Evolutionary conservation across 2,888 invertebrate genomes (phyloP).

Genomic region (Chironomus riparius): DNA sequence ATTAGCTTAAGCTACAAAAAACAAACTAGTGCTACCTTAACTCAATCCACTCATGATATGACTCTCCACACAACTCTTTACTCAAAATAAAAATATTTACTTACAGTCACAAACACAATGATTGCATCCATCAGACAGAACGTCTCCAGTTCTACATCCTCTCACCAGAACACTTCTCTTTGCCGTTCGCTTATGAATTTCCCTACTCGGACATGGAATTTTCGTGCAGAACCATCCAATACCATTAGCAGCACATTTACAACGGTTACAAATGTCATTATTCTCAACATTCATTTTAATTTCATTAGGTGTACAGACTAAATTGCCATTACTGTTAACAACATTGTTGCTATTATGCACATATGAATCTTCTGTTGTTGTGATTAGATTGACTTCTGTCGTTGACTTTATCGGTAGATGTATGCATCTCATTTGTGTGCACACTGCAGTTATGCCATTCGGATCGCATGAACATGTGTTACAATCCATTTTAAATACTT

Average conservation of each 20-base stretch:
- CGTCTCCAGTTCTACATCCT: not conserved
- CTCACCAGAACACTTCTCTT: not conserved
- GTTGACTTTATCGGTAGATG: too few species aligned
- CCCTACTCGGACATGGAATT: slow-evolving; percentile 29
- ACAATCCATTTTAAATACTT: slow-evolving; percentile 37
- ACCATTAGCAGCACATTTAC: slow-evolving; percentile 46
- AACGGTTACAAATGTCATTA: slow-evolving; percentile 42
- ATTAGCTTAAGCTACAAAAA: too few species aligned
- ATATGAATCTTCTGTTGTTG: not conserved
- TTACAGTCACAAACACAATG: slow-evolving; percentile 39
- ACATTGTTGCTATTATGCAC: not conserved
- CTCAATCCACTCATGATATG: not conserved
- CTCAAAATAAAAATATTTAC: not conserved
- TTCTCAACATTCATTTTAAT: slow-evolving; percentile 15
- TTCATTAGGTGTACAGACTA: slow-evolving; percentile 19
- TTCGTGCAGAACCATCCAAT: slow-evolving; percentile 45
- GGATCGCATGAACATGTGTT: slow-evolving; percentile 46
- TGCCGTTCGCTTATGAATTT: not conserved
- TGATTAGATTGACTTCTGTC: not conserved
- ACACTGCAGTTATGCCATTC: slow-evolving; percentile 45
- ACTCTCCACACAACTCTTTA: not conserved
- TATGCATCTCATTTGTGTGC: slow-evolving; percentile 33
- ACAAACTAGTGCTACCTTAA: too few species aligned
- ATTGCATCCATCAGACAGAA: slow-evolving; percentile 41
- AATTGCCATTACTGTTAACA: not conserved